phyloP scores from a whole-genome alignment of 2,888 invertebrate genomes.

The Sesamia inferens region DNA sequence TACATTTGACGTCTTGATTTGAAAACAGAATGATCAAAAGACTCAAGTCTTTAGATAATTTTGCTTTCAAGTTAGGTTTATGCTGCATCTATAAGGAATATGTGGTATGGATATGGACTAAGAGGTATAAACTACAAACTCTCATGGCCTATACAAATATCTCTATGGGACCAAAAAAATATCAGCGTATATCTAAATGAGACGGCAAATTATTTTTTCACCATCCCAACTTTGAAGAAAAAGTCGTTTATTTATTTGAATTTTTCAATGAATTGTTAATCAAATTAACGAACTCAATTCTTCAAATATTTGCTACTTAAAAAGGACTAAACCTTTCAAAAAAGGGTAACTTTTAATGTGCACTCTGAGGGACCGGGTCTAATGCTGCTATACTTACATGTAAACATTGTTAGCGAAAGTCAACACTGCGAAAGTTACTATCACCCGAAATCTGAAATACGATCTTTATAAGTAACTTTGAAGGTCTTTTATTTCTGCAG shows the following conservation, averaged over 20 bases:
- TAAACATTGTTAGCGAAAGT: conserved; percentile 33
- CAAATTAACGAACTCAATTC: conserved; percentile 6
- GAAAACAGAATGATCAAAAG: too few relatives aligned
- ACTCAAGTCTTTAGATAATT: neutral
- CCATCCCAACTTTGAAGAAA: too few relatives aligned
- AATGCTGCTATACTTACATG: conserved; percentile 6
- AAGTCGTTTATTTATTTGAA: too few relatives aligned
- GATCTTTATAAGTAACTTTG: conserved; percentile 41
- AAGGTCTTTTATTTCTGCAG: conserved; percentile 38
- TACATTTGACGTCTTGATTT: neutral
- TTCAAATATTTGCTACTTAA: neutral
- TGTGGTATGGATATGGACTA: neutral
- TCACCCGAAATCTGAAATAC: conserved; percentile 7
- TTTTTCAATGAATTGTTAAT: neutral
- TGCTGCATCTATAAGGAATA: neutral
- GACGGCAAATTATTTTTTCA: neutral
- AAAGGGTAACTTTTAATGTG: conserved; percentile 6
- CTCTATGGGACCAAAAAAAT: neutral
- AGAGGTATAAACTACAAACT: too few relatives aligned
- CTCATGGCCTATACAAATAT: neutral
- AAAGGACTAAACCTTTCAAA: conserved; percentile 1
- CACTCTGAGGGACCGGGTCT: conserved; percentile 6
- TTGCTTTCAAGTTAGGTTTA: neutral
- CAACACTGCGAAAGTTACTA: conserved; percentile 32
- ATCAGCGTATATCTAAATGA: too few relatives aligned